Evolutionary conservation across 2,888 invertebrate species (phyloP), one percentile per base, ranked within the genome.

Genomic region (Podotricha telesiphe): DNA sequence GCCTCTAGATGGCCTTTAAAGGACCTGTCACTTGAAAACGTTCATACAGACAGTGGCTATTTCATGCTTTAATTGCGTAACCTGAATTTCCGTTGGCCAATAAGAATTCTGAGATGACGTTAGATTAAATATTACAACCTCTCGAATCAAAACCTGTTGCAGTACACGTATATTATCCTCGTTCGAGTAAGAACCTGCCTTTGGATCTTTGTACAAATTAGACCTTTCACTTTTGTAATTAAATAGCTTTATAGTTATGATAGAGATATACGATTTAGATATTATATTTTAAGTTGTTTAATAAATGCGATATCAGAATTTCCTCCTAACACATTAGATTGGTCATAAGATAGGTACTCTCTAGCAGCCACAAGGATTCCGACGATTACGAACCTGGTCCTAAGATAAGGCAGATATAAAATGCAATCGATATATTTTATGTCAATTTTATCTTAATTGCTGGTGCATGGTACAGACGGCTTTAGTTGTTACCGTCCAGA

Each of bases 41-140:
- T 82, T 80, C 79, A 78, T 73, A 82, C 80, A 81, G 82, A 74
- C 80, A 82, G 76, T 72, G 69, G 75, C 80, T 78, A 77, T 78
- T 80, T 81, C 80, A 78, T 80, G 80, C 79, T 80, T 82, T 86
- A 84, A 87, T 86, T 86, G 84, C 82, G 79, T 77, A 78, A 80
- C 80, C 73, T 79, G 73, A 77, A 78, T 81, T 77, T 78, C 76
- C 78, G 74, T 75, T 74, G 74, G 74, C 68, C 74, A n/a, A n/a
- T n/a, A n/a, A n/a, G n/a, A 73, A 68, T 73, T 68, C 68, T 68
- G 65, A 73, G 72, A 71, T 71, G 73, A 66, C 68, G 67, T 71
- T 65, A 67, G 64, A 73, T 71, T 70, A 70, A 67, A 47, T 68
- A 70, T 65, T 68, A 65, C 65, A 65, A 68, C 69, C 65, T 69